Evolutionary conservation across 2,888 invertebrate genomes (phyloP).

Genomic region (Dasypolia templi): DNA sequence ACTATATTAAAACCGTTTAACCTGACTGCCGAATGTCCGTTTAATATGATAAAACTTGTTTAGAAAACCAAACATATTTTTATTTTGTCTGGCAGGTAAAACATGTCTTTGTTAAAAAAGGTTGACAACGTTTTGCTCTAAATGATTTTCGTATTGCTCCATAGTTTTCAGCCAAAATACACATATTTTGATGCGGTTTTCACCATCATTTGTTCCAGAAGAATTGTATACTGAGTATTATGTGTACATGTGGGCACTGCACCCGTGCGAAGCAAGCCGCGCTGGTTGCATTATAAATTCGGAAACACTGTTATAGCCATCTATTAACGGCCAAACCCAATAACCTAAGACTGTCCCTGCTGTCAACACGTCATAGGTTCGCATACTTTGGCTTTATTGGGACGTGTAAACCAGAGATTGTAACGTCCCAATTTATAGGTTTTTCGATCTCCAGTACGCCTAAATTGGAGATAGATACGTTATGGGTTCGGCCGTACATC

Average conservation of each 20-base stretch:
- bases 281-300: constrained; percentile 1
- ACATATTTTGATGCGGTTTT: not conserved
- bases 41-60: not conserved
- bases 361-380: no score
- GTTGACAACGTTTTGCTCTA: not conserved
- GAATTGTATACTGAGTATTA: no score
- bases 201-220: not conserved
- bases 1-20: not conserved
- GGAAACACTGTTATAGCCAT: not conserved
- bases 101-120: not conserved
- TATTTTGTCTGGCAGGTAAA: not conserved
- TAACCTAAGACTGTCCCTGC: no score
- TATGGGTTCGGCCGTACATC: no score
- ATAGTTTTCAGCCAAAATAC: not conserved
- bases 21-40: not conserved
- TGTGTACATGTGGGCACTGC: not conserved
- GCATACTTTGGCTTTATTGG: no score
- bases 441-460: no score
- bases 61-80: not conserved
- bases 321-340: no score
- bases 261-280: not conserved
- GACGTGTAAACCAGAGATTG: no score
- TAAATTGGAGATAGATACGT: no score
- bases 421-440: no score
- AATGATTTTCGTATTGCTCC: not conserved